phyloP scores from a whole-genome alignment of 23 tunicate species.

The Diplosoma virens region DNA sequence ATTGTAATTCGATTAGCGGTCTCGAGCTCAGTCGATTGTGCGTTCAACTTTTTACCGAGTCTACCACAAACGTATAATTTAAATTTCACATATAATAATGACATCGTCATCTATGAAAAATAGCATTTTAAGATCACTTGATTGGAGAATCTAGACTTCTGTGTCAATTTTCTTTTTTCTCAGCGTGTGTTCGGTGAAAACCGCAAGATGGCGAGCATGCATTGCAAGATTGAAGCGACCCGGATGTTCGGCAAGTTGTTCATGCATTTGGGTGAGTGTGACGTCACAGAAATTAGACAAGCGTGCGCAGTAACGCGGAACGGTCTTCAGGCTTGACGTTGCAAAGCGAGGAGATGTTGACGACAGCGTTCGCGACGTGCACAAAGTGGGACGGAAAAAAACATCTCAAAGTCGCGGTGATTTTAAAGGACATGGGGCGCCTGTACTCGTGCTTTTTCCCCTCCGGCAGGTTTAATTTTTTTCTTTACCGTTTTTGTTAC shows the following conservation, averaged over 20 bases:
- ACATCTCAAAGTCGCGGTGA: conserved; percentile 41
- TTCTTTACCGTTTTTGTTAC: no score
- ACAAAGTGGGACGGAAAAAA: conserved; percentile 63
- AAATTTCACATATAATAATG: no score
- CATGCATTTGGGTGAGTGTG: conserved; percentile 26
- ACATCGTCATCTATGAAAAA: no score
- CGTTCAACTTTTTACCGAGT: no score
- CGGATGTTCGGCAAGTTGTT: conserved; percentile 40
- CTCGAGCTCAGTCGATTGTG: no score
- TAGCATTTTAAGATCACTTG: no score
- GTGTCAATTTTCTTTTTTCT: not conserved
- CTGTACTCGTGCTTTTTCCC: conserved; percentile 24
- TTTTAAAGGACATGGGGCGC: conserved; percentile 33
- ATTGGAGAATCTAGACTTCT: no score
- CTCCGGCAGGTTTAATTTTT: conserved; percentile 28
- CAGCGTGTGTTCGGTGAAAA: conserved; percentile 26
- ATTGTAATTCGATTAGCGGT: no score
- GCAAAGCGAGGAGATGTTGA: conserved; percentile 47
- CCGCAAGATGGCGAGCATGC: conserved; percentile 32
- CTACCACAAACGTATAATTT: no score
- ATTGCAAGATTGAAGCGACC: conserved; percentile 35
- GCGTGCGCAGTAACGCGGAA: no score
- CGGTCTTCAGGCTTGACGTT: conserved; percentile 3
- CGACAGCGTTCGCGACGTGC: conserved; percentile 24
- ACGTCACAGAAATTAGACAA: no score